Base-by-base conservation (phyloP, 1,140 invertebrate species). In the Oryctes rhinoceros region DNA sequence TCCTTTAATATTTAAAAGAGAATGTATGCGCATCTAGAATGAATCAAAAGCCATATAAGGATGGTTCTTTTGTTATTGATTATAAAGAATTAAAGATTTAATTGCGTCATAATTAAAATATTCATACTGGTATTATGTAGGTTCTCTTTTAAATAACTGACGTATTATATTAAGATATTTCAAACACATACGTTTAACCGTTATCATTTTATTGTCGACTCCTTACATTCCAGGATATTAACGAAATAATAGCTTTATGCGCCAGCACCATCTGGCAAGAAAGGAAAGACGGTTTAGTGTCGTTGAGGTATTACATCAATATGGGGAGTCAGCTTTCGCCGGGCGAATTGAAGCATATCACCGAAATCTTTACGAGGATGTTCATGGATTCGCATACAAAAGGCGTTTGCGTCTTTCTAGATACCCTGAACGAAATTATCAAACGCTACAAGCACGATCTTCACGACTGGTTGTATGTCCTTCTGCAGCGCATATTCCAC, bases 321-420 rank as follows among this genome's bases (percentile, higher is more conserved):
- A 91, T 91, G 85, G 93, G 94, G 62, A 91, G 93, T 24, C 90
- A 89, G 18, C 89, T 98, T 6, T 91, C 90, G 10, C 89, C 91
- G 1, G 89, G 91, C 3, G 95, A 97, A 85, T 89, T 97, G 48
- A 92, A 93, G 67, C 91, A 94, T 82, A 91, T 97, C 7, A 96
- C 95, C 0, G 97, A 98, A 84, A 94, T 97, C 81, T 96, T 98
- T 85, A 95, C 96, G 65, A 96, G 96, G 89, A 97, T 98, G 95
- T 98, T 99, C 85, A 96, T 97, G 91, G 97, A 99, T 88, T 95
- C 96, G n/a, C 96, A 98, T 87, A 98, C 96, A 3, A 98, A 98
- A 89, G 96, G 98, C 74, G 97, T 98, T 88, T 95, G 95, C 75
- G 88, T 98, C 79, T 97, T 98, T 88, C 88, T 99, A 83, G 97